Conservation (phyloP, 2,797 vertebrate genomes). For the Enteromius radiatus region DNA sequence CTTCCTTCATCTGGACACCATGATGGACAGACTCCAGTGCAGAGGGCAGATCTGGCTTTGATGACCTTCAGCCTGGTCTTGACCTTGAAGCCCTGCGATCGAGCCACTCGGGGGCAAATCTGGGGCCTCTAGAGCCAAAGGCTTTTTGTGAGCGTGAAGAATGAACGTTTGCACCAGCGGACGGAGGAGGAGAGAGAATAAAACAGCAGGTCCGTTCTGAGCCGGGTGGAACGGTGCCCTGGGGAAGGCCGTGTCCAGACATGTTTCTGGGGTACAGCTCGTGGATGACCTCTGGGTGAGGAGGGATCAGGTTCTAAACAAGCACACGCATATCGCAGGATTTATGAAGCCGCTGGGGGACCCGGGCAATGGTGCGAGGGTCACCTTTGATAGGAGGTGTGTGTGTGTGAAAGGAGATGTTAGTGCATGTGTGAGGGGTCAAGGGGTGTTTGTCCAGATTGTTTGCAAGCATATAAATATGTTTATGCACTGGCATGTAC, state of each 20-base stretch:
- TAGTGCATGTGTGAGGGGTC: constrained; percentile 34
- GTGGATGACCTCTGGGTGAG: constrained; percentile 32
- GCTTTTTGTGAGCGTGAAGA: constrained; percentile 50
- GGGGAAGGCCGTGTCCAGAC: constrained; percentile 32
- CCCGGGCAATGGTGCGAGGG: constrained; percentile 1
- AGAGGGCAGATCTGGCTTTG: constrained; percentile 52
- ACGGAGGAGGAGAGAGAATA: constrained; percentile 27
- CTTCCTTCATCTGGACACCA: constrained; percentile 64
- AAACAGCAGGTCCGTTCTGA: constrained; percentile 53
- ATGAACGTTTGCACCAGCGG: constrained; percentile 10
- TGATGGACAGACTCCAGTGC: constrained; percentile 68
- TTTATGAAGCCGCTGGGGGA: constrained; percentile 44
- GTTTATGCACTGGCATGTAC: constrained; percentile 14
- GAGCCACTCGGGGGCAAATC: constrained; percentile 12
- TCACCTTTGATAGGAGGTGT: constrained; percentile 35
- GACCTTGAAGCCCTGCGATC: constrained; percentile 52
- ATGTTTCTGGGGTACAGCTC: constrained; percentile 37
- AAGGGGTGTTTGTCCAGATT: constrained; percentile 8
- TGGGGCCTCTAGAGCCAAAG: constrained; percentile 38
- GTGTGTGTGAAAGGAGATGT: constrained; percentile 9
- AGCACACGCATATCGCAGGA: constrained; percentile 34
- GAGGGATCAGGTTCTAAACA: constrained; percentile 49
- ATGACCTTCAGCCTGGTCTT: constrained; percentile 56
- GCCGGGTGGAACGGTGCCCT: constrained; percentile 16
- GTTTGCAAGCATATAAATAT: constrained; percentile 30